These are phyloP conservation scores for Anolis sagrei DNA, from an alignment of 2,113 vertebrate genomes.

Conservation along the genomic window DNA sequence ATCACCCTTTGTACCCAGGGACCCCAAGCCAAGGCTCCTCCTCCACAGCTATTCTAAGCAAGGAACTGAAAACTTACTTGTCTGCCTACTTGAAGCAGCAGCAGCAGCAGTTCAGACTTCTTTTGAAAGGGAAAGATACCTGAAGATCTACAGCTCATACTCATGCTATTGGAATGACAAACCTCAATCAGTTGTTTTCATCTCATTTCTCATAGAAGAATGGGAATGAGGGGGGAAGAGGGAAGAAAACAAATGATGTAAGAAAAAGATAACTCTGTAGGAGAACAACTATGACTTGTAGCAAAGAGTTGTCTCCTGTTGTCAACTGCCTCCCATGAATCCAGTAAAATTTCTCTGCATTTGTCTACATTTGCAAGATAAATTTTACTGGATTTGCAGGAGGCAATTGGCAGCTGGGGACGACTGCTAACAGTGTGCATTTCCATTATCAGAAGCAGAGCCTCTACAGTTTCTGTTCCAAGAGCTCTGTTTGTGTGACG, in stretches of 20 bases:
- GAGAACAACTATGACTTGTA: no score
- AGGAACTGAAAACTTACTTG: slow-evolving; percentile 38
- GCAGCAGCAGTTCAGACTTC: neutral
- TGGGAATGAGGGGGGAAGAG: no score
- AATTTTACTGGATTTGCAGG: no score
- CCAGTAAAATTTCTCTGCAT: no score
- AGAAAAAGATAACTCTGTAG: neutral
- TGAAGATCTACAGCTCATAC: neutral
- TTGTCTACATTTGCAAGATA: no score
- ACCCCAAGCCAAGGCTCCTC: slow-evolving; percentile 86
- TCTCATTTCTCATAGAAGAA: neutral
- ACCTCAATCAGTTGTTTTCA: neutral
- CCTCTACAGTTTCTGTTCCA: no score
- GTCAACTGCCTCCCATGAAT: no score
- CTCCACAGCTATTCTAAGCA: slow-evolving; percentile 62
- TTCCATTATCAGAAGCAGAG: no score
- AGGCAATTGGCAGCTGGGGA: no score
- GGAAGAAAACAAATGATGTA: neutral
- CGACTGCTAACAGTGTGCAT: no score
- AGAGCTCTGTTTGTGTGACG: no score
- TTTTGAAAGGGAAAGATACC: neutral
- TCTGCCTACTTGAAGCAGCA: neutral
- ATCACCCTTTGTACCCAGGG: slow-evolving; percentile 90
- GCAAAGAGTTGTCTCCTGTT: no score
- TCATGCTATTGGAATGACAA: neutral